These are phyloP conservation scores for Hypercompe scribonia DNA, from an alignment of 2,888 invertebrate genomes.

Conservation along the genomic window DNA sequence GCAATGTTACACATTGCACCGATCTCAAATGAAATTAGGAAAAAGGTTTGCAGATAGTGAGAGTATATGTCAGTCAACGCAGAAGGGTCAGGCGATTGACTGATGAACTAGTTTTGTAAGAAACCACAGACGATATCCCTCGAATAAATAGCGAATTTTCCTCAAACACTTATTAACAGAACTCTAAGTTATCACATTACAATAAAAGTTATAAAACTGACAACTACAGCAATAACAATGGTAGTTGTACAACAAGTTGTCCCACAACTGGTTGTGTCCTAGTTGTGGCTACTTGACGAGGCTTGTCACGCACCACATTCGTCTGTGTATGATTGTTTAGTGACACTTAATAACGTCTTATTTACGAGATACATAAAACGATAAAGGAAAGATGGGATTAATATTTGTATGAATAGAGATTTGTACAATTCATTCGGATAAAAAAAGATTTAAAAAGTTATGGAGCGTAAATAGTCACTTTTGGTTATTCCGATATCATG, in stretches of 20 bases:
- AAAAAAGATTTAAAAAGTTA: neutral
- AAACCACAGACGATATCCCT: neutral
- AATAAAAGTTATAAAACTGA: conserved; percentile 6
- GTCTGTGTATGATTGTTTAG: neutral
- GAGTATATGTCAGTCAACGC: neutral
- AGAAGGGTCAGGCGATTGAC: neutral
- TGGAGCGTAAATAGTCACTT: no score
- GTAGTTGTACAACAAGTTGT: neutral
- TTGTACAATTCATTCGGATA: neutral
- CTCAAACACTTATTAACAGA: neutral
- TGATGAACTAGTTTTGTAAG: neutral
- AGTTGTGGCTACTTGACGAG: neutral
- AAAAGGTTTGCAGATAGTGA: no score
- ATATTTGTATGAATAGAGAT: neutral
- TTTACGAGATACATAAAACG: neutral
- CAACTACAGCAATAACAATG: neutral
- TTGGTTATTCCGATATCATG: no score
- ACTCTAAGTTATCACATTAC: neutral
- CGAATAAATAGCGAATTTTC: neutral
- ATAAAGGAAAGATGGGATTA: neutral
- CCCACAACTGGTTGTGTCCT: conserved; percentile 6
- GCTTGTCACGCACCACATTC: conserved; percentile 7
- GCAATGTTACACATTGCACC: no score
- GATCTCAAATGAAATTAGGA: no score
- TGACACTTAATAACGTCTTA: conserved; percentile 3